A percentile compares a stretch with the other conserved stretches of the same genome.
These are phyloP conservation scores for Hirundichthys speculiger DNA, from an alignment of 2,113 vertebrate species.

Conservation along the genomic window DNA sequence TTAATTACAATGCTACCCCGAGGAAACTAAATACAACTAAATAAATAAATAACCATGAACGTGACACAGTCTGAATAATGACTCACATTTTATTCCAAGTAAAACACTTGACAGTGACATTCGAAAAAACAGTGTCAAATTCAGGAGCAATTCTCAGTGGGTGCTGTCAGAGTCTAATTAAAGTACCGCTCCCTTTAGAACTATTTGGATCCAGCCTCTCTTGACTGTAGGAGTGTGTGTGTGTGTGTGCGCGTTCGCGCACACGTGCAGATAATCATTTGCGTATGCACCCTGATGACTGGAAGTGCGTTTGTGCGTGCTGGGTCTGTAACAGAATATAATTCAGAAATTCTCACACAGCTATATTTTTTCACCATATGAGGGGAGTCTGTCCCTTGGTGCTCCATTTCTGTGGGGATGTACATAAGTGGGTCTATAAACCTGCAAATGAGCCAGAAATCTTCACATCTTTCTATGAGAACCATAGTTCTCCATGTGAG, in stretches of 20 bases:
- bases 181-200: conserved; percentile 43
- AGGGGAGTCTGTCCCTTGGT: conserved; percentile 46
- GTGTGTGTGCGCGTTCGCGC: background rate
- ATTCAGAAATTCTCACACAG: conserved; percentile 23
- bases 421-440: conserved; percentile 61
- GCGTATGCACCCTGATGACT: conserved; percentile 19
- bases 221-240: background rate
- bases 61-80: conserved; percentile 61
- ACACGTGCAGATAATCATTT: conserved; percentile 2
- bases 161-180: conserved; percentile 72
- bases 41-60: conserved; percentile 27
- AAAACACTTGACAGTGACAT: conserved; percentile 71
- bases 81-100: conserved; percentile 59
- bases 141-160: conserved; percentile 67
- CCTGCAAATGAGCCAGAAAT: conserved; percentile 47
- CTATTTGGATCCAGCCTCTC: conserved; percentile 33
- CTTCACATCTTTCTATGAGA: conserved; percentile 39
- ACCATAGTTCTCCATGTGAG: conserved; percentile 41
- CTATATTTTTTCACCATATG: conserved; percentile 43
- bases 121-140: conserved; percentile 77
- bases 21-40: conserved; percentile 11
- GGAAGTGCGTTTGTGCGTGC: conserved; percentile 14
- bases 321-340: conserved; percentile 17
- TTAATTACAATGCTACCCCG: conserved; percentile 47
- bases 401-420: conserved; percentile 50